Base-by-base conservation (phyloP, 1,140 invertebrate species). In the Dreissena rostriformis region DNA sequence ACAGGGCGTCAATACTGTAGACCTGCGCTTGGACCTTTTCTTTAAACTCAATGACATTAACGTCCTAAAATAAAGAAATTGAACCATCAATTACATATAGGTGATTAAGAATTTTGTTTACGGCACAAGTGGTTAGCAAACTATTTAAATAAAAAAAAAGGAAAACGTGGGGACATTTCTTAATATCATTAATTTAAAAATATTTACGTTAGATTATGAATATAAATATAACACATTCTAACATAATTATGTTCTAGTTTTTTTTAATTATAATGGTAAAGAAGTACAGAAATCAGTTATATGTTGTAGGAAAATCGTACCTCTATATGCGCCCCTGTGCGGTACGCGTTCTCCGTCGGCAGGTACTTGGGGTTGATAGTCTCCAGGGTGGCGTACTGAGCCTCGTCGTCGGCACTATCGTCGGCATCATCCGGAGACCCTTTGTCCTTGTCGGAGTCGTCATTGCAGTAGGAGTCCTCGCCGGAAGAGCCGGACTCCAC, bases 21-120 rank as follows among this genome's bases (percentile, higher is more conserved):
- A 70, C 28, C n/a, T 39, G 57, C 12, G 79, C 79, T 24, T 72
- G 67, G 17, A 81, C 55, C 22, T 67, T 63, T 26, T 81, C 70
- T 26, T 73, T 81, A 39, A 81, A 81, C 24, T 81, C 79, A 19
- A 81, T 81, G 1, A 81, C 79, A 26, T 81, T 81, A 0, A 73
- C 79, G 19, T 73, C 79, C 22, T 81, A 70, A n/a, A 24, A 61
- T 61, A 61, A 61, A 11, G 22, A 24, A 2, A 24, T 61, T 61
- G 2, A n/a, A 61, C 4, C 39, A 5, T 5, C 8, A 39, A 5
- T 39, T 39, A 5, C 39, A 5, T 39, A 5, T 39, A 39, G 8
- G 39, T 39, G 2, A 39, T 39, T 39, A 39, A 39, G n/a, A n/a
- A n/a, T n/a, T n/a, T n/a, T n/a, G n/a, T n/a, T n/a, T n/a, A n/a